These are phyloP conservation scores for Burhinus oedicnemus DNA, from an alignment of 2,113 vertebrate species.

Conservation along the genomic window DNA sequence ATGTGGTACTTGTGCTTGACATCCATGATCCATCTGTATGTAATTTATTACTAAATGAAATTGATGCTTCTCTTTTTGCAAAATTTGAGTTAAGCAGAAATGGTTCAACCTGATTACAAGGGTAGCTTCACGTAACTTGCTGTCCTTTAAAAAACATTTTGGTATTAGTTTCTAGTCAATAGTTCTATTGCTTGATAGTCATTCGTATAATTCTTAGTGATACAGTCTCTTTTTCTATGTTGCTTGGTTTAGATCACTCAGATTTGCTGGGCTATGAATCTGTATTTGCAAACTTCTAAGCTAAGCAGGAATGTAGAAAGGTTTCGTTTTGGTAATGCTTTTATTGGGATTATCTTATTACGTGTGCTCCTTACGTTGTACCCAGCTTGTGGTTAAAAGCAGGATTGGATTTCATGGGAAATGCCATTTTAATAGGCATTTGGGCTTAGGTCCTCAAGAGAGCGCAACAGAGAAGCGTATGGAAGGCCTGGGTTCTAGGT, in stretches of 20 bases:
- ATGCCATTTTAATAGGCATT: background rate
- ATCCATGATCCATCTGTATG: background rate
- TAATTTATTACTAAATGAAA: background rate
- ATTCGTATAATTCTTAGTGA: background rate
- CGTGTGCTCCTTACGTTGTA: background rate
- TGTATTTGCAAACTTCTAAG: background rate
- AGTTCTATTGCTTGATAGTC: background rate
- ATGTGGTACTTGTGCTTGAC: background rate
- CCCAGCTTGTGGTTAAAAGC: background rate
- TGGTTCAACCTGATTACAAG: background rate
- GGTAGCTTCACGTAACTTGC: background rate
- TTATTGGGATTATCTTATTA: background rate
- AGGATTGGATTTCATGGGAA: background rate
- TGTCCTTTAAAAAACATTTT: background rate
- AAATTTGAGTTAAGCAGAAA: background rate
- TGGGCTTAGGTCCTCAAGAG: background rate
- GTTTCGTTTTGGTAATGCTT: background rate
- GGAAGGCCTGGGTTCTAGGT: background rate
- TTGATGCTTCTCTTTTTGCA: background rate
- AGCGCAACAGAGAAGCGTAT: background rate
- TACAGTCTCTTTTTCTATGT: background rate
- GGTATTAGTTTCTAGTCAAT: background rate
- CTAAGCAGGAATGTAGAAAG: background rate
- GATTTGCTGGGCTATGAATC: background rate
- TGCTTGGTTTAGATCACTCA: background rate